Conservation (phyloP, 2,113 vertebrate species). For the Callocephalon fimbriatum region DNA sequence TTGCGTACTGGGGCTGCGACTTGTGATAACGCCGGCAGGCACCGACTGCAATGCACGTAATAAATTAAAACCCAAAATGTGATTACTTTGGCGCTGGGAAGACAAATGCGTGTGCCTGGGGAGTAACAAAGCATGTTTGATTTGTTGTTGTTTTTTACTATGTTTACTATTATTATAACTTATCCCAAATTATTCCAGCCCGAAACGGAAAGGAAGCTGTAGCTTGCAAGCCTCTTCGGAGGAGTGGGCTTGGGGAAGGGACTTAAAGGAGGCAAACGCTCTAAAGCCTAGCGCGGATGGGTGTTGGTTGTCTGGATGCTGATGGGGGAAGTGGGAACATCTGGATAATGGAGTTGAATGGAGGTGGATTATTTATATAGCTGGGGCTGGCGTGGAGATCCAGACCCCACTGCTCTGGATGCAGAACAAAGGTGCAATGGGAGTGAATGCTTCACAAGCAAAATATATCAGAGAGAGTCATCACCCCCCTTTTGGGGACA, state of each 20-base stretch:
- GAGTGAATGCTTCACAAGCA: fast-evolving
- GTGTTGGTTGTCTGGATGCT: not conserved
- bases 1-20: slow-evolving; percentile 3
- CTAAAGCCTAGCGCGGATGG: fast-evolving
- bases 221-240: not conserved
- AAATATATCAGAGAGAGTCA: fast-evolving
- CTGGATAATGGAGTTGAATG: fast-evolving
- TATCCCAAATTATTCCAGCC: slow-evolving; percentile 56
- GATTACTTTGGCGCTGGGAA: slow-evolving; percentile 69
- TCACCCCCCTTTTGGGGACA: not conserved
- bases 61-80: slow-evolving; percentile 72
- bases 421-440: fast-evolving
- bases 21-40: slow-evolving; percentile 59
- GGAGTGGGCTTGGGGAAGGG: not conserved
- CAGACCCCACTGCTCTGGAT: fast-evolving
- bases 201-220: not conserved
- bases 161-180: slow-evolving; percentile 70
- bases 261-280: not conserved
- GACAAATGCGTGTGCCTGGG: slow-evolving; percentile 67
- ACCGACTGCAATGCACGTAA: slow-evolving; percentile 33
- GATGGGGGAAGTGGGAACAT: not conserved
- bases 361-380: not conserved
- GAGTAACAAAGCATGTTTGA: slow-evolving; percentile 67
- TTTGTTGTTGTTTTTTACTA: slow-evolving; percentile 65
- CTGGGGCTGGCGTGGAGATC: not conserved